Evolutionary conservation across 2,888 invertebrate species (phyloP), one percentile per base, ranked within the genome.

Genomic region (Vanessa cardui): DNA sequence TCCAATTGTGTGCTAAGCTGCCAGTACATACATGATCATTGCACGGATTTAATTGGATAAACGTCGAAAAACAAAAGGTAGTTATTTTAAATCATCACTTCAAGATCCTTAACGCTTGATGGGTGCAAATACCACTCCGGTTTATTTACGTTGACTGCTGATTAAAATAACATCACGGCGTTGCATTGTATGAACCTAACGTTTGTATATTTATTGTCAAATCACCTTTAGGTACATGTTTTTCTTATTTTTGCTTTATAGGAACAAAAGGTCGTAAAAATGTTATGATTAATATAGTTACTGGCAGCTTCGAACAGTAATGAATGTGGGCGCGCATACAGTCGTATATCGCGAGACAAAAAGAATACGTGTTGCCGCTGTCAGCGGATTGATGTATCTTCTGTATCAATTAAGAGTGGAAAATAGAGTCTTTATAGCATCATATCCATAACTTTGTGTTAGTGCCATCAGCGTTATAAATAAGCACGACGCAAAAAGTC

Each of bases 1-100:
- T 21, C 46, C 46, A 26, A 46, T 59, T 59, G 46, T 46, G 59
- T 26, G 46, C 46, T 59, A 46, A 46, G 21, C 59, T 58, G 21
- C 21, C 12, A 39, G 12, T 12, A 59, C 21, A 31, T 46, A 39
- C n/a, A 56, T 1, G 33, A 56, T 33, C 18, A 12, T 39, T 56
- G 8, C 56, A 33, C 39, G 6, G 33, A 56, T 56, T 56, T 7
- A 18, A 56, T 18, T 39, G 56, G 33, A 33, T 18, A 9, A 39
- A 31, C 33, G n/a, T 39, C 26, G 2, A 39, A 39, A 5, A 56
- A 33, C 9, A 52, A 52, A 26, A 12, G 21, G 15, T 21, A 21
- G 1, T 12, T 20, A 52, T 15, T 12, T 3, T 12, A 33, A 56
- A 12, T 39, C 39, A 2, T 56, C 18, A 39, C 8, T 39, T 18